These are phyloP conservation scores for Tauraco hartlaubi DNA, from an alignment of 2,797 vertebrate genomes.

Conservation along the genomic window DNA sequence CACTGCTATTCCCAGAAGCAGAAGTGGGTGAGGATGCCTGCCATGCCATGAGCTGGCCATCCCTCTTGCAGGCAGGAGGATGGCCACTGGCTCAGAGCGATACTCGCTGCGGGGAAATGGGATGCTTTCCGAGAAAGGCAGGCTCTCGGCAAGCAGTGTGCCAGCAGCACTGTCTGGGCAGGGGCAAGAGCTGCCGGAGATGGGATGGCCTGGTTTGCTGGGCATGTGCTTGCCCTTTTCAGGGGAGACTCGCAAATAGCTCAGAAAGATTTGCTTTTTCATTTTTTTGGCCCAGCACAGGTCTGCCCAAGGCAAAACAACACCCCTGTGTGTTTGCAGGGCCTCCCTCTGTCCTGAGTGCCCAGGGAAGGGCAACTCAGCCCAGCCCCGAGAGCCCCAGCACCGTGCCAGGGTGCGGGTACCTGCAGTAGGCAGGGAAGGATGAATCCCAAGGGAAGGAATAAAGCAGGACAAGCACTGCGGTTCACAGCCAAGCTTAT, in stretches of 20 bases:
- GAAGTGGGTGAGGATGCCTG: not conserved
- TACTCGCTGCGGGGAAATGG: not conserved
- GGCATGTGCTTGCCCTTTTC: not conserved
- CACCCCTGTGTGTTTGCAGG: not conserved
- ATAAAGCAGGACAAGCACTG: not conserved
- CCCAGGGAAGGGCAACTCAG: not conserved
- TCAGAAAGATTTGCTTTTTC: not conserved
- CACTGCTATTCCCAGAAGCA: not conserved
- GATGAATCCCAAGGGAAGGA: not conserved
- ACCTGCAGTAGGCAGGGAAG: not conserved
- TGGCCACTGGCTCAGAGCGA: not conserved
- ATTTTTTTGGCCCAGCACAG: not conserved
- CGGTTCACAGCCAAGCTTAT: not conserved
- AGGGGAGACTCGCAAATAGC: not conserved
- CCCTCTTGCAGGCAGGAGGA: not conserved
- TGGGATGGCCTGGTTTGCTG: not conserved
- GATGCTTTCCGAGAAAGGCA: not conserved
- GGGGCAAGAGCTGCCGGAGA: not conserved
- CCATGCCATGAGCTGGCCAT: no score
- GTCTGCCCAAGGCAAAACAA: not conserved
- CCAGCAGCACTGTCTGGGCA: not conserved
- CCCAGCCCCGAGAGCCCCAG: not conserved
- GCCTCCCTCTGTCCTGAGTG: not conserved
- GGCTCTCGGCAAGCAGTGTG: not conserved
- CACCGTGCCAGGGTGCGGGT: not conserved